Base-by-base conservation (phyloP, 2,888 invertebrate species). In the Papilio gigon region DNA sequence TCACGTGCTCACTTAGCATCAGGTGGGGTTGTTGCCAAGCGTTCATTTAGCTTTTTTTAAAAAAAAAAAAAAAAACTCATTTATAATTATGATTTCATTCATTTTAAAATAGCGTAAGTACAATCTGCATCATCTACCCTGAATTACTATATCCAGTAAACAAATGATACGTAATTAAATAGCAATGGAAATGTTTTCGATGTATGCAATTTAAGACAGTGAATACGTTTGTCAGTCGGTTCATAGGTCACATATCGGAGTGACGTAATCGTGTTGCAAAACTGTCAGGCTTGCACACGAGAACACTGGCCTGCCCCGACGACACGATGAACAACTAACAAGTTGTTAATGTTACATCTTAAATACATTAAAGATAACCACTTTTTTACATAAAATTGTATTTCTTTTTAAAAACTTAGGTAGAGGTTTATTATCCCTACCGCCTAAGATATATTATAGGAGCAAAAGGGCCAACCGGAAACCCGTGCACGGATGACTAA, bases 311-410 rank as follows among this genome's bases (percentile, higher is more conserved):
- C 56, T 35, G 35, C 35, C 60, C 65, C n/a, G n/a, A n/a, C n/a
- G n/a, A 50, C 68, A 60, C 65, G 65, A 64, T 12, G 14, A 37
- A 47, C 50, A 20, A 37, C 27, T 68, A 64, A 53, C 68, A 68
- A 68, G 68, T 68, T 68, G 60, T 53, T 65, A 40, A 40, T 50
- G 64, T 44, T 37, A n/a, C 20, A 33, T 25, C 47, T 30, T 33
- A 35, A 68, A 63, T 58, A 68, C 56, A 67, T 42, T 30, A 22
- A 8, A 33, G 4, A 53, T n/a, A 53, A 53, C n/a, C 8, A 27
- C 25, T 14, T 1, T 27, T 5, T 27, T 12, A 37, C 8, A 27
- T 14, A 5, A 22, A 11, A 12, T 9, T 37, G 35, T 37, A 37
- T 47, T 12, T 22, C 47, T 47, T 22, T 1, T 14, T n/a, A 53